Evolutionary conservation across 2,888 invertebrate species (phyloP), one percentile per base, ranked within the genome.

Genomic region (Ischnura elegans): DNA sequence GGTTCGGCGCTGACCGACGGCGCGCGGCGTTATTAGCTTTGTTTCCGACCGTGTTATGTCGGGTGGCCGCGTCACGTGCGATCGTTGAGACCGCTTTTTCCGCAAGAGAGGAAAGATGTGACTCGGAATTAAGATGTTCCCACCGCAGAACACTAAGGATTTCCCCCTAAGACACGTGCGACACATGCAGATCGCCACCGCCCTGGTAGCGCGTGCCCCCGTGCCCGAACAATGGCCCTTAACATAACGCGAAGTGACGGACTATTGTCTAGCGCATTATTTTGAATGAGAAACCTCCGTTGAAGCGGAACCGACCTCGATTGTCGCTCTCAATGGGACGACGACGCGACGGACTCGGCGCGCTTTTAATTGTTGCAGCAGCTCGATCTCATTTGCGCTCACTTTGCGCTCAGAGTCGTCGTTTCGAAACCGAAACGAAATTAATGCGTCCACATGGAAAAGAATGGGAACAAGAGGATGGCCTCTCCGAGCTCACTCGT

Each of bases 271-370:
- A 8, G 76, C 29, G 76, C 36, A 36, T 76, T 76, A 76, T 76
- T 36, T 29, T 76, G 76, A 76, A 76, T 36, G 76, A 76, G 76
- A 76, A 76, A 76, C 76, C 76, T 76, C 36, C 76, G 29, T 13
- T 76, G 29, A 36, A 76, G 76, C 76, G 76, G 76, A 76, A 76
- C 76, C 76, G 76, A 76, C 76, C 76, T 76, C 76, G 13, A 76
- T 76, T 25, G 76, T 21, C 13, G 76, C 76, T 36, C 76, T 76
- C 13, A 76, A 76, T 76, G 76, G 76, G 13, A 76, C 76, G 76
- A 76, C 36, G 76, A 10, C 76, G n/a, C n/a, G n/a, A n/a, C n/a
- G n/a, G n/a, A n/a, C n/a, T n/a, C n/a, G n/a, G n/a, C n/a, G 29
- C 13, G 76, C 10, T 76, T 76, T 76, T 76, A 76, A 76, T 76